Percentiles rank a stretch among this genome's conserved stretches.
Conservation (phyloP, 2,797 vertebrate species). For the Sandelia bainsii region DNA sequence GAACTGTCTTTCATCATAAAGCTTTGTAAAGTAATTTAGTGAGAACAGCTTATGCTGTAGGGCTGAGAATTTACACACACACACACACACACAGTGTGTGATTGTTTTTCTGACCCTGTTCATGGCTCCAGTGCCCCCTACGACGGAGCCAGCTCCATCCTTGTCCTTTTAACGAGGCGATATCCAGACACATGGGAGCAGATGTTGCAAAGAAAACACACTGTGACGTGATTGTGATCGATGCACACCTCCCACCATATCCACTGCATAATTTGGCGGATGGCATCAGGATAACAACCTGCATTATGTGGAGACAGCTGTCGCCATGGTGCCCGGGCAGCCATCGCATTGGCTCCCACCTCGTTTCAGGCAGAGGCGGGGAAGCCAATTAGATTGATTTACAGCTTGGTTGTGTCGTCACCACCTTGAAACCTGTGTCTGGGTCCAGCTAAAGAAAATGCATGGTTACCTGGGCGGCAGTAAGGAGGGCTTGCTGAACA, state of each 20-base stretch:
- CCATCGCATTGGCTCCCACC: conserved; percentile 61
- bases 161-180: conserved; percentile 78
- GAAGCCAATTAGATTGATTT: conserved; percentile 82
- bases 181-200: conserved; percentile 77
- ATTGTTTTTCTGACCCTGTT: conserved; percentile 49
- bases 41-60: conserved; percentile 9
- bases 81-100: not conserved
- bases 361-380: conserved; percentile 73
- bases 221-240: conserved; percentile 79
- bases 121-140: conserved; percentile 46
- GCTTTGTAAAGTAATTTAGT: not conserved
- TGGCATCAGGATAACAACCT: conserved; percentile 81
- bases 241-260: conserved; percentile 70
- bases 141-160: conserved; percentile 61
- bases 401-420: conserved; percentile 67
- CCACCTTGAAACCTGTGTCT: conserved; percentile 69
- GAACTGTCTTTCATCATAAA: conserved; percentile 11
- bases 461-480: conserved; percentile 40
- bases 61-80: conserved; percentile 7
- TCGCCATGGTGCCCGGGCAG: conserved; percentile 75
- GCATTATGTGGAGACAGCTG: conserved; percentile 82
- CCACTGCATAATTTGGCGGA: conserved; percentile 75
- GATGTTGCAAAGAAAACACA: conserved; percentile 81
- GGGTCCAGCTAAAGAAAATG: conserved; percentile 51
- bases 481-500: conserved; percentile 19